A percentile compares a stretch with the other conserved stretches of the same genome.
These are phyloP conservation scores for Pampus argenteus DNA, from an alignment of 2,797 vertebrate genomes.

Conservation along the genomic window DNA sequence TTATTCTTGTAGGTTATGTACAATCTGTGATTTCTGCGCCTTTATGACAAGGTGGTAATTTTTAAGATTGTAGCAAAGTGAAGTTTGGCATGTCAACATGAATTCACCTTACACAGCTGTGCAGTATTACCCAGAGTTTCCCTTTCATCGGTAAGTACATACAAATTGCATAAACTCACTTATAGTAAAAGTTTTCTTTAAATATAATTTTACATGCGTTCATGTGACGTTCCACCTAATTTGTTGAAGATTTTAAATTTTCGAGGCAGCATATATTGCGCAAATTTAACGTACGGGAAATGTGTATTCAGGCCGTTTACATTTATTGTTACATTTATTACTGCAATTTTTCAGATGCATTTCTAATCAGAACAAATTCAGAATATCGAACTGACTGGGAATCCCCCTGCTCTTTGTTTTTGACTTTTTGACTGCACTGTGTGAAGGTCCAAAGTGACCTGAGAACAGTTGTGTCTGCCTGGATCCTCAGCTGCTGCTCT, in stretches of 20 bases:
- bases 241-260: not conserved
- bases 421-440: constrained; percentile 31
- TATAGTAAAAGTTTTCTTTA: not conserved
- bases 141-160: constrained; percentile 94
- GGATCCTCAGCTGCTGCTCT: constrained; percentile 79
- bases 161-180: not conserved
- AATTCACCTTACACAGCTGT: constrained; percentile 91
- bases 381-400: constrained; percentile 18
- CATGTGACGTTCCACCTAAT: not conserved
- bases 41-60: constrained; percentile 70
- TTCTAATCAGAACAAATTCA: not conserved
- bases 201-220: not conserved
- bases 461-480: constrained; percentile 77
- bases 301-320: not conserved
- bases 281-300: not conserved
- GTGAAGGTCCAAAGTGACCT: constrained; percentile 57
- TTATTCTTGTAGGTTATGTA: constrained; percentile 64
- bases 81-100: constrained; percentile 87
- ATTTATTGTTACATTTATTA: not conserved
- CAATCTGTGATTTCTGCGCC: constrained; percentile 64
- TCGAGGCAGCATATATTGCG: not conserved
- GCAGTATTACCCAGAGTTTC: constrained; percentile 93
- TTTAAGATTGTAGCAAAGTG: constrained; percentile 74
- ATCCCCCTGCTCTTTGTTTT: constrained; percentile 37
- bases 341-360: not conserved